A percentile compares a stretch with the other conserved stretches of the same genome.
Conservation (phyloP, 2,888 invertebrate species). For the Lamellibrachia satsuma region DNA sequence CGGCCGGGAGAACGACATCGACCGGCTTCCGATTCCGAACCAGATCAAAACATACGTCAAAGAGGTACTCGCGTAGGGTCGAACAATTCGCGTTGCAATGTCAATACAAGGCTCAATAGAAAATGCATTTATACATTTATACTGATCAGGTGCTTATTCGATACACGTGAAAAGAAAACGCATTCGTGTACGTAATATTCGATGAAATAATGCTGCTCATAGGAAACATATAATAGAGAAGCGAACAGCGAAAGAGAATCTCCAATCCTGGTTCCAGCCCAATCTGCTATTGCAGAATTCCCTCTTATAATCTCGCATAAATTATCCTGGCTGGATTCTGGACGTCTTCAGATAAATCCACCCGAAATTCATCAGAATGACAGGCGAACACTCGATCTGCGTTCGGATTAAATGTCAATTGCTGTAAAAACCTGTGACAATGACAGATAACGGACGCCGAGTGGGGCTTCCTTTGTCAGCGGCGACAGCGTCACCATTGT, state of each 20-base stretch:
- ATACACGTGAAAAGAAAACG: background rate
- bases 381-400: background rate
- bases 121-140: background rate
- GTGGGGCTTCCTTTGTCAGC: background rate
- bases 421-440: background rate
- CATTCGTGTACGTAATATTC: background rate
- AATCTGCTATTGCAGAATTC: background rate
- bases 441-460: background rate
- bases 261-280: background rate
- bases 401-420: background rate
- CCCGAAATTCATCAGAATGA: background rate
- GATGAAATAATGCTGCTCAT: background rate
- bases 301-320: background rate
- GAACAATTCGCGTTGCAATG: background rate
- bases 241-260: background rate
- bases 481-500: background rate
- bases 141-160: background rate
- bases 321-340: background rate
- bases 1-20: constrained; percentile 68
- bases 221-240: background rate
- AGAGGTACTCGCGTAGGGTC: constrained; percentile 64
- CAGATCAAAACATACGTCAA: constrained; percentile 71
- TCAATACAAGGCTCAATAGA: background rate
- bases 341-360: background rate
- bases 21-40: constrained; percentile 71